Percentiles rank a stretch among this genome's conserved stretches.
These are phyloP conservation scores for Tetragonisca angustula DNA, from an alignment of 2,888 invertebrate species.

Conservation along the genomic window DNA sequence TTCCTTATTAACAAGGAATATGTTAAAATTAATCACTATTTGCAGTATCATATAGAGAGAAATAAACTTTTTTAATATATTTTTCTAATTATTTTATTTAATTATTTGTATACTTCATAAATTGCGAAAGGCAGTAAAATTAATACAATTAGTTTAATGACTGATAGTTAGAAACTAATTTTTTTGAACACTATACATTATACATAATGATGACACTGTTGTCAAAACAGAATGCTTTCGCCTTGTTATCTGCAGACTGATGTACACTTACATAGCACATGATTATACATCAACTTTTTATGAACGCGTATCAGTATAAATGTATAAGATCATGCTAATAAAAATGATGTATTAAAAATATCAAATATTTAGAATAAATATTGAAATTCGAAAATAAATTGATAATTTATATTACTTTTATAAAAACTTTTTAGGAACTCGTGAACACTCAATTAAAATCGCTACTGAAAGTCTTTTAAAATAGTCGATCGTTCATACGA, in stretches of 20 bases:
- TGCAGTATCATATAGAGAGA: too few species aligned
- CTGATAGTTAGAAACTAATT: constrained; percentile 25
- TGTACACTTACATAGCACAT: constrained; percentile 21
- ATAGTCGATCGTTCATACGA: not conserved
- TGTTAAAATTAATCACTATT: not conserved
- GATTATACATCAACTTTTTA: constrained; percentile 7
- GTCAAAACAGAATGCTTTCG: not conserved
- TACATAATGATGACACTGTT: constrained; percentile 28
- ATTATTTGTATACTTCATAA: constrained; percentile 3
- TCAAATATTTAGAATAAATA: constrained; percentile 29
- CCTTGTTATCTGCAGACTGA: constrained; percentile 12
- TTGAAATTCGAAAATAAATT: constrained; percentile 26
- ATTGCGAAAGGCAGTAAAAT: constrained; percentile 16
- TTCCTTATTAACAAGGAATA: not conserved
- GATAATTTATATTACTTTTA: not conserved
- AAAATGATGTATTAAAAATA: constrained; percentile 22
- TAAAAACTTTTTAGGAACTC: constrained; percentile 63
- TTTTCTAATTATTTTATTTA: not conserved
- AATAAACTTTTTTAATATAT: not conserved
- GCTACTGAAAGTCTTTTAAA: constrained; percentile 23
- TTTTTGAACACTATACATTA: constrained; percentile 29
- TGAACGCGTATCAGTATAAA: constrained; percentile 3
- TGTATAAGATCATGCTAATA: not conserved
- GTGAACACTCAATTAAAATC: constrained; percentile 47
- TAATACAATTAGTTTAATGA: constrained; percentile 25